phyloP scores from a whole-genome alignment of 2,113 vertebrate genomes.

The Gopherus flavomarginatus region DNA sequence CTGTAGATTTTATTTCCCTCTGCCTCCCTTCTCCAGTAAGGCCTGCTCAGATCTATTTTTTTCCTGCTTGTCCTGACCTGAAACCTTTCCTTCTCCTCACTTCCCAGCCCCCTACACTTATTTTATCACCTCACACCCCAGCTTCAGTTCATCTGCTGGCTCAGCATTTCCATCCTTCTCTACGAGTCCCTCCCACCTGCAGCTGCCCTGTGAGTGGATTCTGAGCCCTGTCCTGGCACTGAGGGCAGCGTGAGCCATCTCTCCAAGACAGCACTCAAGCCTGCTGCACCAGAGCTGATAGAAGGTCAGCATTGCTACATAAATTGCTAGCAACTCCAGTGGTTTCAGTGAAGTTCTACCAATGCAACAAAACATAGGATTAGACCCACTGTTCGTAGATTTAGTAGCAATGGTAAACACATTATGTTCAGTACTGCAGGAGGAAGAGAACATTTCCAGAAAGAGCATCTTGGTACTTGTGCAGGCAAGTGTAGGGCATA shows the following conservation, averaged over 20 bases:
- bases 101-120: not conserved
- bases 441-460: not conserved
- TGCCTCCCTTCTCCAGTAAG: not conserved
- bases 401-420: not conserved
- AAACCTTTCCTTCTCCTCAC: not conserved
- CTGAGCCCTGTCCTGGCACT: not conserved
- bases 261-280: not conserved
- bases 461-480: not conserved
- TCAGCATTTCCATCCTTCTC: not conserved
- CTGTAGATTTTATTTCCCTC: no score
- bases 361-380: not conserved
- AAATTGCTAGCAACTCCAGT: accelerated
- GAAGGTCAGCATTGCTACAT: no score
- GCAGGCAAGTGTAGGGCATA: accelerated
- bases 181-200: no score
- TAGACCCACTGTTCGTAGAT: not conserved
- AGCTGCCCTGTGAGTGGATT: not conserved
- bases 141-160: not conserved
- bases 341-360: accelerated
- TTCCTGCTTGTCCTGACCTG: not conserved
- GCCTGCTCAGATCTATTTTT: not conserved
- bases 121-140: not conserved
- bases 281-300: no score
- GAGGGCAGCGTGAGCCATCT: not conserved
- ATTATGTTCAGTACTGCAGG: accelerated